Evolutionary conservation across 2,797 vertebrate genomes (phyloP), one percentile per base, ranked within the genome.

Genomic region (Semotilus atromaculatus): DNA sequence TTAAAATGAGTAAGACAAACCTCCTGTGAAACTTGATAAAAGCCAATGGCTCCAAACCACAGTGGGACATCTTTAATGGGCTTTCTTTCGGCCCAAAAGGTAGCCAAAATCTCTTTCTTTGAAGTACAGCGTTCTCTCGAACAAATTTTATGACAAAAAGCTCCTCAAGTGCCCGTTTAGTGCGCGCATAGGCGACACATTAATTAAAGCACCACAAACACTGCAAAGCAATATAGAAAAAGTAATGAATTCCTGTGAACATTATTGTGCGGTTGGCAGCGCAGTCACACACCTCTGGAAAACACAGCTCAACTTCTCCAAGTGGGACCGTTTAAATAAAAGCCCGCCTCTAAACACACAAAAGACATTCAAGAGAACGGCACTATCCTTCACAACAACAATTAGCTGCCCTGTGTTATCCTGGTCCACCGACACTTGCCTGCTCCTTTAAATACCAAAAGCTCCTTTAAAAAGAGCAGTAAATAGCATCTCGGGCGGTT

Each of bases 1-100:
- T 95, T 96, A 95, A 96, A 95, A 95, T 94, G 92, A 94, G 92
- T 93, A 92, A 79, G 78, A 88, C 86, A 86, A 87, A 84, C 88
- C 84, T 79, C 48, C 58, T 23, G 76, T 62, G 72, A 81, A 89
- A 85, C 82, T 53, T 55, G 58, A 51, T 81, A 67, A 86, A 86
- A 60, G 74, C 70, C 72, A 82, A 71, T 82, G 85, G 76, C 82
- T 85, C 86, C 70, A 82, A 64, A 67, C 72, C 79, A 68, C 75
- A 40, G 82, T 85, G 82, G 86, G 85, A 88, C 40, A 83, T 78
- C 82, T 81, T 81, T 62, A 26, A 55, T 48, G 78, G 79, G 62
- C 71, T 79, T 51, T 75, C 10, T 34, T 48, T 31, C 7, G 3
- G 48, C 64, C 31, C 19, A 66, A 64, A 82, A 83, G 43, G 67